Base-by-base conservation (phyloP, 2,888 invertebrate species). In the Drosophila anceps region DNA sequence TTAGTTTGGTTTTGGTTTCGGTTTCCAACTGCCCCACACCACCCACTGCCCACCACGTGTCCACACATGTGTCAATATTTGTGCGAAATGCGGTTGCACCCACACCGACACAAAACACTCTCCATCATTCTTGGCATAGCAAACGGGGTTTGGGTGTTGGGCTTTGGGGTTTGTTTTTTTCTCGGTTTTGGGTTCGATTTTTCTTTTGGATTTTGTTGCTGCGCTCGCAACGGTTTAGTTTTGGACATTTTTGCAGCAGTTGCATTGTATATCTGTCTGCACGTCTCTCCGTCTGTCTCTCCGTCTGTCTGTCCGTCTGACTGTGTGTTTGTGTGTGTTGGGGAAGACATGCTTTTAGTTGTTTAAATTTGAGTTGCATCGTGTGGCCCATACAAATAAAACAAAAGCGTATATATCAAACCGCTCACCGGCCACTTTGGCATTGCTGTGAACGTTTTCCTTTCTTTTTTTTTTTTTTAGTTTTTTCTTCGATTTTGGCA, bases 11-110 rank as follows among this genome's bases (percentile, higher is more conserved):
- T 4, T 44, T 46, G 46, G 27, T 27, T 46, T 48, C 18, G 29
- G 48, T 18, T 50, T 31, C 18, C 48, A 31, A 18, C 46, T n/a
- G 9, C 37, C 15, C 24, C 27, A 18, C 55, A 2, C 15, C 58
- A 4, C 10, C 9, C 44, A n/a, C 15, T 20, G 3, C 15, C 18
- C 46, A 27, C 18, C 27, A 33, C 18, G 44, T 24, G 41, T 64
- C 76, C 73, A 62, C 73, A 74, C 87, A 88, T 86, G 78, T 86
- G 88, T 84, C 85, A 86, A 86, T 88, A 86, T 86, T 87, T 88
- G 89, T 88, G 80, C 82, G 87, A 84, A 85, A 85, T 85, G 84
- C 88, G 84, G 84, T 77, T 76, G 83, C 77, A 81, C 69, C 83
- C 81, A 62, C 73, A 76, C 71, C 76, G 73, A 81, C 81, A 79